Conservation (phyloP, 2,797 vertebrate genomes). For the Tinamus major region DNA sequence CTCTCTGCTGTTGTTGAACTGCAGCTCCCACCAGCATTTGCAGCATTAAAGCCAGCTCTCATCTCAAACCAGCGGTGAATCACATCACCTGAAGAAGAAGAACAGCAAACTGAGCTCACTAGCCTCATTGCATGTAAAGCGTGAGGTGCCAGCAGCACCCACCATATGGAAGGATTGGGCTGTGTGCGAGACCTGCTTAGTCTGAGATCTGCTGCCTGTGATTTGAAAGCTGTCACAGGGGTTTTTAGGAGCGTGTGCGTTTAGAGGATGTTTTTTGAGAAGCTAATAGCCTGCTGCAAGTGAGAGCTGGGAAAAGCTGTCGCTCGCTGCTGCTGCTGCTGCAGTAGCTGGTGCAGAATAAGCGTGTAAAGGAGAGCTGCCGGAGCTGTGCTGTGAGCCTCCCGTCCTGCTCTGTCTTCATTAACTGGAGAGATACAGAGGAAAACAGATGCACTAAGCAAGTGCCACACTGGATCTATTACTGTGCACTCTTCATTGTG, state of each 20-base stretch:
- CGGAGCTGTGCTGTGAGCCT: constrained; percentile 35
- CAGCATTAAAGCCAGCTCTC: constrained; percentile 77
- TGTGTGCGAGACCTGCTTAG: constrained; percentile 39
- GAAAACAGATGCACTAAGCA: constrained; percentile 70
- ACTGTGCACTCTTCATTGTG: constrained; percentile 72
- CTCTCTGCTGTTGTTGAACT: constrained; percentile 70
- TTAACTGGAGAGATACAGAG: constrained; percentile 58
- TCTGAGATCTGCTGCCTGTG: constrained; percentile 31
- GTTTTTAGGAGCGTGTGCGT: constrained; percentile 39
- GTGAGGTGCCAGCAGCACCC: not conserved
- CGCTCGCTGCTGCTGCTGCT: constrained; percentile 33
- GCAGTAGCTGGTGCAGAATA: constrained; percentile 78
- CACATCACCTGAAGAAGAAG: constrained; percentile 78
- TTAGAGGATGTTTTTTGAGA: constrained; percentile 60
- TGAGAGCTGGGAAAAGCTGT: constrained; percentile 59
- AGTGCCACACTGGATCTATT: constrained; percentile 77
- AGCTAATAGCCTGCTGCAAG: constrained; percentile 49
- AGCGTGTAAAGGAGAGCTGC: constrained; percentile 69
- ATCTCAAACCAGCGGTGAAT: constrained; percentile 70
- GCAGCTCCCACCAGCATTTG: constrained; percentile 81
- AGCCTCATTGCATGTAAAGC: not conserved
- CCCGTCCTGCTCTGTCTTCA: constrained; percentile 50
- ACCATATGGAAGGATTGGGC: not conserved
- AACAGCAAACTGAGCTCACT: constrained; percentile 29
- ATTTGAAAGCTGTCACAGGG: constrained; percentile 49